These are phyloP conservation scores for Eupelmus urozonus DNA, from an alignment of 2,888 invertebrate genomes.

Conservation along the genomic window DNA sequence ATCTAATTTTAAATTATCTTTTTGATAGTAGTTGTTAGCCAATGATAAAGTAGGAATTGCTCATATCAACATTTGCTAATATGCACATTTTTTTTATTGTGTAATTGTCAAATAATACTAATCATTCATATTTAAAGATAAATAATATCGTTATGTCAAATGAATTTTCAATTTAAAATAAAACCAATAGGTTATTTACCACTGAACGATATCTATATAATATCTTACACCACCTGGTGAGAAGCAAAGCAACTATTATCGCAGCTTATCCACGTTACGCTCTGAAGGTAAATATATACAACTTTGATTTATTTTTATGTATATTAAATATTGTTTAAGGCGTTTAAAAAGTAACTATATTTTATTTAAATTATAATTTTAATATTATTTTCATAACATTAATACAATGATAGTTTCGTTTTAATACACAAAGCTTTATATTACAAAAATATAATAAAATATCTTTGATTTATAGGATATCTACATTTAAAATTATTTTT, in stretches of 20 bases:
- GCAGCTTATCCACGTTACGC: too few species aligned
- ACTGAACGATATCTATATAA: too few species aligned
- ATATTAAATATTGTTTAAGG: neutral
- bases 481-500: too few species aligned
- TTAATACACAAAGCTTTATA: too few species aligned
- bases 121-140: neutral
- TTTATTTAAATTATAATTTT: neutral
- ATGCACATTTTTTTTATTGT: neutral
- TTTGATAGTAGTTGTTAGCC: neutral
- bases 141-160: neutral
- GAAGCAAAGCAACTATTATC: too few species aligned
- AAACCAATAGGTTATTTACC: too few species aligned
- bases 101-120: neutral
- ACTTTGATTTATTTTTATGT: neutral
- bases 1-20: too few species aligned
- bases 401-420: too few species aligned
- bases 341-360: neutral
- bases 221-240: too few species aligned
- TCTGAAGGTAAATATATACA: neutral
- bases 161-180: neutral
- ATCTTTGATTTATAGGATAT: too few species aligned
- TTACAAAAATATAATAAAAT: too few species aligned
- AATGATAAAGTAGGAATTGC: constrained; percentile 19
- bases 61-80: neutral
- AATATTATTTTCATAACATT: too few species aligned